Percentiles rank a stretch among this genome's conserved stretches.
Evolutionary conservation across 2,797 vertebrate genomes (phyloP).

Genomic region (Hoplostethus atlanticus): DNA sequence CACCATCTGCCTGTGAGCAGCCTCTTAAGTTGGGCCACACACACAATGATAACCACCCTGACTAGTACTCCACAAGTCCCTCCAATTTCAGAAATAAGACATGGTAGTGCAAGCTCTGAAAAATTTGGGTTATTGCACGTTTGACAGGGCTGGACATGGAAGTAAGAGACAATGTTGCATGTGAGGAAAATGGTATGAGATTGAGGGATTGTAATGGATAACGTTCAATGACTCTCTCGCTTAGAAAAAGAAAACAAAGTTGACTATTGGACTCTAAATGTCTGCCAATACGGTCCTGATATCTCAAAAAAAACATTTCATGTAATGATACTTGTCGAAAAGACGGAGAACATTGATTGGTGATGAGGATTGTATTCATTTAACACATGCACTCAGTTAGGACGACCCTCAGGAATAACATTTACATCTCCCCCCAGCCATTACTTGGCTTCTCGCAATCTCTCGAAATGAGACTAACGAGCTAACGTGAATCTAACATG

Average conservation of each 20-base stretch:
- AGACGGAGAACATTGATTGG: slow-evolving; percentile 8
- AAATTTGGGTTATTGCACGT: background rate
- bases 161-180: too few relatives aligned
- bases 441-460: slow-evolving; percentile 36
- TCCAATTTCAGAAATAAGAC: background rate
- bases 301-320: too few relatives aligned
- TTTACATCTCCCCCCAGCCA: slow-evolving; percentile 45
- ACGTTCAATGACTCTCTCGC: background rate
- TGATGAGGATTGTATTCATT: slow-evolving; percentile 26
- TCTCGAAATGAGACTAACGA: slow-evolving; percentile 12
- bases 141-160: background rate
- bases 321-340: background rate
- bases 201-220: too few relatives aligned
- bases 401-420: slow-evolving; percentile 66
- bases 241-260: background rate
- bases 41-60: slow-evolving; percentile 11
- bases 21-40: slow-evolving; percentile 24
- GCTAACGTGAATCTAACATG: background rate
- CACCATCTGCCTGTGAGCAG: slow-evolving; percentile 38
- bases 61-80: background rate
- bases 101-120: background rate
- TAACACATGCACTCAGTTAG: slow-evolving; percentile 56
- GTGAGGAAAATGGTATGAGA: too few relatives aligned
- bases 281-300: too few relatives aligned
- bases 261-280: background rate